Percentiles rank a stretch among this genome's conserved stretches.
These are phyloP conservation scores for Tenodera sinensis DNA, from an alignment of 2,888 invertebrate species.

Conservation along the genomic window DNA sequence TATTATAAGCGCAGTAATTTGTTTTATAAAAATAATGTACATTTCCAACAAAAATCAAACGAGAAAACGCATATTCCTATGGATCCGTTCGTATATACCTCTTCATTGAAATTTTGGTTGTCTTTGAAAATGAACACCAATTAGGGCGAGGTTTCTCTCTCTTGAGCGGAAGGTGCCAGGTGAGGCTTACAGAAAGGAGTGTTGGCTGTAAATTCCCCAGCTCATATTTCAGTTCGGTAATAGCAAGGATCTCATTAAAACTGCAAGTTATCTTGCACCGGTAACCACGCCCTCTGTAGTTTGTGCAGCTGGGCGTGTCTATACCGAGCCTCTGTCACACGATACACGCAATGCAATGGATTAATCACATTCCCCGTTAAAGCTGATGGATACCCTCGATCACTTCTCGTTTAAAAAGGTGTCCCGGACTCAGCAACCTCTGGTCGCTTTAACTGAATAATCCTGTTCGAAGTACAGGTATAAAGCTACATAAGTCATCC, in stretches of 20 bases:
- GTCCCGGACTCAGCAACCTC: too few species aligned
- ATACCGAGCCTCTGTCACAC: neutral
- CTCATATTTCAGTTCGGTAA: neutral
- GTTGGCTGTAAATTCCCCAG: neutral
- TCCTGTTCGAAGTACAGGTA: too few species aligned
- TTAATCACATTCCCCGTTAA: neutral
- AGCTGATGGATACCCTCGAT: neutral
- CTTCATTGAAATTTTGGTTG: neutral
- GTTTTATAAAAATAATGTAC: too few species aligned
- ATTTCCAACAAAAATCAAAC: too few species aligned
- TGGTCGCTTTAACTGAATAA: too few species aligned
- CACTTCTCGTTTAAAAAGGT: neutral
- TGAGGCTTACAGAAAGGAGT: neutral
- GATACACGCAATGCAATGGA: neutral
- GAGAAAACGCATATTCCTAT: too few species aligned
- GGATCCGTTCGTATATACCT: too few species aligned
- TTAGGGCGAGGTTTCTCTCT: neutral
- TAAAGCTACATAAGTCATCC: too few species aligned
- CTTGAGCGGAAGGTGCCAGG: neutral
- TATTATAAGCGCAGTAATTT: too few species aligned
- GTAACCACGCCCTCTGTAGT: neutral
- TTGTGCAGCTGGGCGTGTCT: neutral
- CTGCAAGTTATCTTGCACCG: neutral
- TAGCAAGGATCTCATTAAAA: neutral
- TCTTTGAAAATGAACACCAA: neutral